These are phyloP conservation scores for Bufotes viridis DNA, from an alignment of 2,797 vertebrate genomes.

Conservation along the genomic window DNA sequence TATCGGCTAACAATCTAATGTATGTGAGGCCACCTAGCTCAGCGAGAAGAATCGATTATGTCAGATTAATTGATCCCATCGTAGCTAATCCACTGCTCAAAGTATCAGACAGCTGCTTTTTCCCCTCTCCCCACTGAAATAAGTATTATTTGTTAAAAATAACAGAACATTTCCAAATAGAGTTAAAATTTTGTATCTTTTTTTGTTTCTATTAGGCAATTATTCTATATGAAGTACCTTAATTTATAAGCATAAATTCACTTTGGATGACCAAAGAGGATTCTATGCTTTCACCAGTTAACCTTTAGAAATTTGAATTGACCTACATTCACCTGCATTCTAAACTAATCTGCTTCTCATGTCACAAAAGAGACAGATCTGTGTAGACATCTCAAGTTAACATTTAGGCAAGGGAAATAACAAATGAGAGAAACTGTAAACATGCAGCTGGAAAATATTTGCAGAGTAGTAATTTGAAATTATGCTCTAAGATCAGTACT, in stretches of 20 bases:
- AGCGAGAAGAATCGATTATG: too few relatives aligned
- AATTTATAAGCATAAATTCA: background rate
- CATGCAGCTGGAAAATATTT: constrained; percentile 16
- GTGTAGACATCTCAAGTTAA: background rate
- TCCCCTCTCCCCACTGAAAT: too few relatives aligned
- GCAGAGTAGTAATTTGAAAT: constrained; percentile 15
- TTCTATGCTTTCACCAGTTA: background rate
- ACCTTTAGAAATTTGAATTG: background rate
- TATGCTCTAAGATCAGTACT: constrained; percentile 10
- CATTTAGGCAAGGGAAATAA: constrained; percentile 22
- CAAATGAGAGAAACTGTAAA: constrained; percentile 29
- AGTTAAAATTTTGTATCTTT: too few relatives aligned
- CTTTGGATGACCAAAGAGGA: background rate
- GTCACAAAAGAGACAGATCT: background rate
- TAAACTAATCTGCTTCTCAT: background rate
- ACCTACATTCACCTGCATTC: background rate
- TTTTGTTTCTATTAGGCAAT: too few relatives aligned
- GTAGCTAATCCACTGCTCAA: too few relatives aligned
- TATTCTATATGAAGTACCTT: too few relatives aligned
- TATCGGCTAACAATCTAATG: too few relatives aligned
- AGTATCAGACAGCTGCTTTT: too few relatives aligned
- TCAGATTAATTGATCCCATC: too few relatives aligned
- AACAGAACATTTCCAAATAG: too few relatives aligned
- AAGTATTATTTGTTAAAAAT: too few relatives aligned
- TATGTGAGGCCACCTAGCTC: too few relatives aligned